Evolutionary conservation across 2,888 invertebrate genomes (phyloP), one percentile per base, ranked within the genome.

Genomic region (Ecliptopera silaceata): DNA sequence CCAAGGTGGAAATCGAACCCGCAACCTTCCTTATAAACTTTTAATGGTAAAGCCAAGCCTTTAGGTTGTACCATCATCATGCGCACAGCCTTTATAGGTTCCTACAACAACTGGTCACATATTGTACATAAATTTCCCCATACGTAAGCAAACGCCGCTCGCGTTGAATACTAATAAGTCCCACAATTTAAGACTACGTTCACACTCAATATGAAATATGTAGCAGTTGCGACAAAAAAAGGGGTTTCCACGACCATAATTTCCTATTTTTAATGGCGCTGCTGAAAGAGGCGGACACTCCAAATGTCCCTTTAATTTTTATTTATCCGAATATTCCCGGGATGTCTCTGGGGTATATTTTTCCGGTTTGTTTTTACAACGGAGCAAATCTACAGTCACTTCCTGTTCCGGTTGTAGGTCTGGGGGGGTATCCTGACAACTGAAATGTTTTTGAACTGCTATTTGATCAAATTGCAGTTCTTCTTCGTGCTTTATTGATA

Each of bases 151-250:
- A 17, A 39, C 38, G 6, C 31, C 11, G 32, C 46, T 8, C 31
- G 36, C 3, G 17, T 15, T 18, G 65, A 49, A 65, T 65, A 63
- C 61, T 65, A 61, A 65, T 65, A 52, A 17, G 34, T 51, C 34
- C 56, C 53, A 48, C 46, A 53, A 53, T 59, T 61, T 62, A 62
- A 60, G 51, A 46, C 45, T 34, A 13, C 51, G 48, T 65, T 65
- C 65, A 60, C 64, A 65, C 64, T 60, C 61, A 59, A 56, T 60
- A 58, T 61, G 58, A 65, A 59, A 65, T 61, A 65, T 65, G 59
- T 57, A 56, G 45, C 59, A 38, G 41, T 26, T 32, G 55, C 52
- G 52, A 57, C 58, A 50, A 53, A 60, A 64, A 63, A 66, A 64
- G 57, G 55, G 62, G 61, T 56, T 64, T 57, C 54, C 60, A 64